Conservation (phyloP, 2,888 invertebrate species). For the Cyaniris semiargus region DNA sequence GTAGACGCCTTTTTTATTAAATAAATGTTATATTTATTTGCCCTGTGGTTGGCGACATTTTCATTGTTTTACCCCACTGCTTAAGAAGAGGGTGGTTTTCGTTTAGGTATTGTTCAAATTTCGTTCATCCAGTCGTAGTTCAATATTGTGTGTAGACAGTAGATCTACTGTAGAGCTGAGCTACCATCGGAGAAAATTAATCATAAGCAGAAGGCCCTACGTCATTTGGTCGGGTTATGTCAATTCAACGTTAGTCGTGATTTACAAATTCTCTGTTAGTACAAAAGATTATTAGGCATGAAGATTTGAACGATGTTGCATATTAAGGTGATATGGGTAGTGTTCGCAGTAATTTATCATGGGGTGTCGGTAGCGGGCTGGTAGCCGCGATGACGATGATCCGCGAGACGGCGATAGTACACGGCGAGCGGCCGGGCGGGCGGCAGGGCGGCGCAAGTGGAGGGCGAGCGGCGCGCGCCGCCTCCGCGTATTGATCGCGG, state of each 20-base stretch:
- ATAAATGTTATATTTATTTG: neutral
- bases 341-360: constrained; percentile 12
- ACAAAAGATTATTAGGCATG: neutral
- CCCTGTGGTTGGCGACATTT: neutral
- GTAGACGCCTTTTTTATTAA: constrained; percentile 9
- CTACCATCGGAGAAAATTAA: too few relatives aligned
- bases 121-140: neutral
- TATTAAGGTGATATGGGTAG: neutral
- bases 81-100: neutral
- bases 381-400: constrained; percentile 31
- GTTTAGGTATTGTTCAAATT: neutral
- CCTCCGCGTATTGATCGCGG: constrained; percentile 72
- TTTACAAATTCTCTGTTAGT: neutral
- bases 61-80: neutral
- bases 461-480: constrained; percentile 73
- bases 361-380: neutral
- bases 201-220: too few relatives aligned
- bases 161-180: too few relatives aligned
- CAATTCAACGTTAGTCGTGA: neutral
- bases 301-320: neutral
- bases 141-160: neutral
- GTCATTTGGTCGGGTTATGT: too few relatives aligned
- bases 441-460: constrained; percentile 55
- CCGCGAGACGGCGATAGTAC: constrained; percentile 29
- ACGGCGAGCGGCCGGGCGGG: constrained; percentile 28